phyloP scores from a whole-genome alignment of 2,113 vertebrate genomes.

The Callithrix jacchus region DNA sequence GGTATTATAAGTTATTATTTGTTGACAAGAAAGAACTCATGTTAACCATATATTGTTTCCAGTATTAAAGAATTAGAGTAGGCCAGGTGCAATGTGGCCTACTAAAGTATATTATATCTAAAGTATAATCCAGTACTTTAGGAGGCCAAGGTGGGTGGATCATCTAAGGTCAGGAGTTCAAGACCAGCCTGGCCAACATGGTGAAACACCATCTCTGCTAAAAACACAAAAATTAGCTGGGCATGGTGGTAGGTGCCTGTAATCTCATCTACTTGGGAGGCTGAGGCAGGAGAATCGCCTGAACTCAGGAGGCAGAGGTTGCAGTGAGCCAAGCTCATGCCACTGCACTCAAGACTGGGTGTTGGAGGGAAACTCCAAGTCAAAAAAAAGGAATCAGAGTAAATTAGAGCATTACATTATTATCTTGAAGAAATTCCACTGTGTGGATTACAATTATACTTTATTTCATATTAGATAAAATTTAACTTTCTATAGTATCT shows the following conservation, averaged over 20 bases:
- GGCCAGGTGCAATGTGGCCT: accelerated
- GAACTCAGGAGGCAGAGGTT: neutral
- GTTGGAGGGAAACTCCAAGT: neutral
- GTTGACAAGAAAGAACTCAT: neutral
- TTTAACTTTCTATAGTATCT: neutral
- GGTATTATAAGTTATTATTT: neutral
- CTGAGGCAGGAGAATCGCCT: neutral
- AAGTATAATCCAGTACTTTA: neutral
- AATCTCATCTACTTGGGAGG: neutral
- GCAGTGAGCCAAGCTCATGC: neutral
- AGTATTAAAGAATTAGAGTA: neutral
- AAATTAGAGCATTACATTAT: neutral
- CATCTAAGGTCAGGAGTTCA: neutral
- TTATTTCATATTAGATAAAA: slow-evolving; percentile 17
- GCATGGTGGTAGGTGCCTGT: neutral
- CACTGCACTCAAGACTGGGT: neutral
- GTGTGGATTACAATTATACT: neutral
- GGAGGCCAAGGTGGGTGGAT: neutral
- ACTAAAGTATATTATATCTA: too few relatives aligned
- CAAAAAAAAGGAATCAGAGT: neutral
- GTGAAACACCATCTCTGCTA: neutral
- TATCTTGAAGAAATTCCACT: neutral
- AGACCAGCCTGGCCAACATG: neutral
- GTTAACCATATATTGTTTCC: neutral
- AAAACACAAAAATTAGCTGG: neutral